Base-by-base conservation (phyloP, 2,113 vertebrate genomes). In the Telmatochromis sp. region DNA sequence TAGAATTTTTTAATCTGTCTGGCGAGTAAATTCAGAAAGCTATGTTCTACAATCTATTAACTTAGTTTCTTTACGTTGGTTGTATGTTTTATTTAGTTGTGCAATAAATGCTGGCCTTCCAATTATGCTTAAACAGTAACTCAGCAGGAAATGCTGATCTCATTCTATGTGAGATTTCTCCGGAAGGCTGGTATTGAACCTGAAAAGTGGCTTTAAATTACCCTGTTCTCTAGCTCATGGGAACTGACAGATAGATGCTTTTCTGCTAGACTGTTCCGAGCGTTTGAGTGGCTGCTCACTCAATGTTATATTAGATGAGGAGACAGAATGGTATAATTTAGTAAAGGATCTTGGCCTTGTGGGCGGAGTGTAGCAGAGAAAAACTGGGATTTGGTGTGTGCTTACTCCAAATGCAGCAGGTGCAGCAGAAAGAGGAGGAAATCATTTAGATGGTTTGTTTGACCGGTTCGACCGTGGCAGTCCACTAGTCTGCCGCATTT, bases 171-270 rank as follows among this genome's bases (percentile, higher is more conserved):
- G 21, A 86, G 80, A 89, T 91, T 90, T 88, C 73, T 92, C 89
- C 31, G 51, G 87, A 88, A 88, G 89, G 51, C 83, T 83, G 89
- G 70, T 87, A 92, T 90, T 93, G 88, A 95, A 95, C 89, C 88
- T 85, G 85, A 92, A 91, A 92, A 94, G 84, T 88, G 87, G 85
- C 85, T 93, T 94, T 94, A 90, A 94, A 94, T 93, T 83, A 91
- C 85, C 35, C 63, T 23, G 85, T 87, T 86, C 47, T 88, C 42
- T 78, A 49, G 80, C 78, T 87, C 87, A 83, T 31, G 11, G 85
- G 75, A 85, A 83, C 88, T 85, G 84, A 91, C 89, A 82, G 81
- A 92, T 54, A 89, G 65, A 90, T 87, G 90, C 80, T 85, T 93
- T 79, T 85, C 85, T 85, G 81, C 81, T 80, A 91, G 85, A 87